Evolutionary conservation across 2,888 invertebrate species (phyloP).

Genomic region (Drosophila fungiperda): DNA sequence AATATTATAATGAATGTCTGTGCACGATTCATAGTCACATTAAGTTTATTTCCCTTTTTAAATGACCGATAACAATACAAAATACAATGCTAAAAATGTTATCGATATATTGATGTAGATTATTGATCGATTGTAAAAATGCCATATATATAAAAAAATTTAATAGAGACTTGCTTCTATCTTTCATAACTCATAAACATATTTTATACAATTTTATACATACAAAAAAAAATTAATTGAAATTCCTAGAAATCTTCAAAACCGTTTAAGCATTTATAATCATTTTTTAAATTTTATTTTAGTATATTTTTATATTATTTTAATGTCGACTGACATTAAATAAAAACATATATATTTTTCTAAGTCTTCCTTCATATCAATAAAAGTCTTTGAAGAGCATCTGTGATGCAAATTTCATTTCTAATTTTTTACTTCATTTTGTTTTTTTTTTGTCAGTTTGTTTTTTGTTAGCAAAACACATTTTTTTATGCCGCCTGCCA

Average conservation of each 20-base stretch:
- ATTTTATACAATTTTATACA: too few relatives aligned
- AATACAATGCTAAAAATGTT: not conserved
- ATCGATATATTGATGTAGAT: not conserved
- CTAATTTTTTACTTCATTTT: not conserved
- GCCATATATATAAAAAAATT: not conserved
- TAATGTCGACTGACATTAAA: too few relatives aligned
- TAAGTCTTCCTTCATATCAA: not conserved
- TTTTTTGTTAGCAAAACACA: constrained; percentile 22
- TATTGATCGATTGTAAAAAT: not conserved
- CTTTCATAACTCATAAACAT: too few relatives aligned
- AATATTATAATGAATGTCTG: too few relatives aligned
- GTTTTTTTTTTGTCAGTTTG: constrained; percentile 3
- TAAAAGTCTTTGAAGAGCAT: not conserved
- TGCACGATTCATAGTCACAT: too few relatives aligned
- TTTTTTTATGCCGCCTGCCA: constrained; percentile 50
- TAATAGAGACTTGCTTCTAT: not conserved
- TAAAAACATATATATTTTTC: not conserved
- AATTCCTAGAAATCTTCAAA: too few relatives aligned
- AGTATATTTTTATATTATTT: too few relatives aligned
- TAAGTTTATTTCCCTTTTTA: too few relatives aligned
- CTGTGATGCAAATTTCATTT: not conserved
- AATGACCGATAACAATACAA: not conserved
- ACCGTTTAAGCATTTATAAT: too few relatives aligned
- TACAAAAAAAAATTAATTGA: too few relatives aligned
- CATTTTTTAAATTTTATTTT: too few relatives aligned